Evolutionary conservation across 2,888 invertebrate genomes (phyloP).

Genomic region (Eupithecia dodoneata): DNA sequence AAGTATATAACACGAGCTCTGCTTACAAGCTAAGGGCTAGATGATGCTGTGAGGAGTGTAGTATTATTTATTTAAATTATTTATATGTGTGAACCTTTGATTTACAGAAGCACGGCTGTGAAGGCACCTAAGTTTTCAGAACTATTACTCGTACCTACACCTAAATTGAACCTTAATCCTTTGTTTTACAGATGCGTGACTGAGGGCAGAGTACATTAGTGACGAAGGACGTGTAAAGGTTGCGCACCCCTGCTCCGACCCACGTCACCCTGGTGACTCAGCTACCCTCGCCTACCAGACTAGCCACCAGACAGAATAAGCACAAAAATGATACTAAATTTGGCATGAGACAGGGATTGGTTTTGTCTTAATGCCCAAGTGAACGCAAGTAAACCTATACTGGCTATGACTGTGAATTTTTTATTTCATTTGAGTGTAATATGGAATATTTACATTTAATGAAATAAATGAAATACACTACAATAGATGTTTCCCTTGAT

Average conservation of each 20-base stretch:
- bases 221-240: slow-evolving; percentile 36
- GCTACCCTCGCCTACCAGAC: slow-evolving; percentile 56
- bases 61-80: too few species aligned
- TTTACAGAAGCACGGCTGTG: not conserved
- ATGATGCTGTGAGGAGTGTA: too few species aligned
- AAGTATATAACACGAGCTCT: too few species aligned
- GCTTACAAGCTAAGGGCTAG: too few species aligned
- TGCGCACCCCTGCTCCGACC: slow-evolving; percentile 64
- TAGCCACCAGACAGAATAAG: slow-evolving; percentile 58
- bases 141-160: not conserved
- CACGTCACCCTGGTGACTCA: slow-evolving; percentile 64
- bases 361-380: slow-evolving; percentile 41
- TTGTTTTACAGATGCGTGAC: not conserved
- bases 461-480: too few species aligned
- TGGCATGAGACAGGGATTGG: slow-evolving; percentile 34
- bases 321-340: slow-evolving; percentile 54
- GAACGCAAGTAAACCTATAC: not conserved
- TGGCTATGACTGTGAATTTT: too few species aligned
- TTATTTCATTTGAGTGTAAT: too few species aligned
- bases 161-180: not conserved
- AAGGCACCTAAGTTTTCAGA: not conserved
- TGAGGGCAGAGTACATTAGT: not conserved
- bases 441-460: too few species aligned
- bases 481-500: slow-evolving; percentile 7
- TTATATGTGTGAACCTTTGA: too few species aligned